Evolutionary conservation across 2,888 invertebrate species (phyloP), one percentile per base, ranked within the genome.

Genomic region (Callinectes sapidus): DNA sequence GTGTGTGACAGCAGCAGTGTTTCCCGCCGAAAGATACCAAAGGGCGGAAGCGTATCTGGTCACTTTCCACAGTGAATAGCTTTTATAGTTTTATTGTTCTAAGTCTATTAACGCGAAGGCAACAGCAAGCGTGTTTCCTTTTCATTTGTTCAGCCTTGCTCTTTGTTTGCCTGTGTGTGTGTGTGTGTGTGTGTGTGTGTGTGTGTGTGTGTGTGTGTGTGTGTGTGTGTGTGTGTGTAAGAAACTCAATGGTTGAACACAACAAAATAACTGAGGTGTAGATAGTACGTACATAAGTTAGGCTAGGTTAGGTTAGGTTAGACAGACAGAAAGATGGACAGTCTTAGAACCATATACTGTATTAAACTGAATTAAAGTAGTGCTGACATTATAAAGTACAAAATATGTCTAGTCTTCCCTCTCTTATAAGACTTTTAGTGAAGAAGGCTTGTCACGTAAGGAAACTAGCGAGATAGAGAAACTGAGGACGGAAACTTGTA

Each of bases 401-500:
- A 48, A 10, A 0, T 48, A 10, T 48, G 8, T 48, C 8, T 10
- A 48, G 8, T 48, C 48, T 2, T 48, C 6, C 48, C 8, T 48
- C 48, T 48, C 48, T 0, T 48, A 48, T 48, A 48, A 48, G 48
- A 10, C 48, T 8, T 48, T 48, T 48, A 10, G 48, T 2, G 39
- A 39, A 48, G 3, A n/a, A 85, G 35, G 35, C 48, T 48, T 48
- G 48, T 48, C 48, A 48, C 48, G 3, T 10, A 48, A 87, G 87
- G n/a, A 42, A 87, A 42, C 42, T 23, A 87, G 87, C 10, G 54
- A 87, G 87, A 87, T 48, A n/a, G 48, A 48, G 87, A 87, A 48
- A 87, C 3, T 16, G 23, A 87, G 23, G n/a, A 3, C 8, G 28
- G 5, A n/a, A 28, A 71, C 61, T 61, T 16, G 18, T 23, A 71